A percentile compares a stretch with the other conserved stretches of the same genome.
phyloP scores from a whole-genome alignment of 2,797 vertebrate species.

The Masticophis lateralis region DNA sequence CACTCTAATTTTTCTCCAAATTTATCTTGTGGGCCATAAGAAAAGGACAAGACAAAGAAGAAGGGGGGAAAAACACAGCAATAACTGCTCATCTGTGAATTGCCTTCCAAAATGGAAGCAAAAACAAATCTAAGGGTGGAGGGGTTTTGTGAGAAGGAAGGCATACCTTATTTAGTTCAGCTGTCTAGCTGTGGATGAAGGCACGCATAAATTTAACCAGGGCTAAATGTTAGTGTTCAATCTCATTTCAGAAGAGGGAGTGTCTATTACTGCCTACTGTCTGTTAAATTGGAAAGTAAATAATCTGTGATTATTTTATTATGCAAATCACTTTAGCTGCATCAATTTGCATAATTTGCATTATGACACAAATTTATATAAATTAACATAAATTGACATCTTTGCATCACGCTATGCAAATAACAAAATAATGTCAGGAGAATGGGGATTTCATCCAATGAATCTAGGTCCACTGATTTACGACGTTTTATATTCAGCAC shows the following conservation, averaged over 20 bases:
- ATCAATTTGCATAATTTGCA: background rate
- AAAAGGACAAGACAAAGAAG: background rate
- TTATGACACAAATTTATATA: background rate
- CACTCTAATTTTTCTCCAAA: background rate
- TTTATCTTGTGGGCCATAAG: background rate
- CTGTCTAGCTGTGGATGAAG: background rate
- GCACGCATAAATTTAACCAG: background rate
- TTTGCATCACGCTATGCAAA: background rate
- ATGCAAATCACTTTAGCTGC: background rate
- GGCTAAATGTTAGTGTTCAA: background rate
- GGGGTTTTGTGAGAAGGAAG: background rate
- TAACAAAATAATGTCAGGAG: background rate
- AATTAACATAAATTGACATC: background rate
- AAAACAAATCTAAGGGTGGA: background rate
- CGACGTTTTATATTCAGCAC: background rate
- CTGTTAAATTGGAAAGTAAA: background rate
- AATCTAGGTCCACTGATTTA: background rate
- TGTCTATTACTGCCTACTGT: background rate
- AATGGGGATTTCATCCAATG: background rate
- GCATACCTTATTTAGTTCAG: background rate
- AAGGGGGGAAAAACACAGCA: background rate
- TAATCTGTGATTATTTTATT: background rate
- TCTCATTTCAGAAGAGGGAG: background rate
- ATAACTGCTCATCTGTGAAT: background rate
- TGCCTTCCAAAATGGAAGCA: background rate